These are phyloP conservation scores for Hoplostethus mediterraneus DNA, from an alignment of 2,797 vertebrate genomes.

Conservation along the genomic window DNA sequence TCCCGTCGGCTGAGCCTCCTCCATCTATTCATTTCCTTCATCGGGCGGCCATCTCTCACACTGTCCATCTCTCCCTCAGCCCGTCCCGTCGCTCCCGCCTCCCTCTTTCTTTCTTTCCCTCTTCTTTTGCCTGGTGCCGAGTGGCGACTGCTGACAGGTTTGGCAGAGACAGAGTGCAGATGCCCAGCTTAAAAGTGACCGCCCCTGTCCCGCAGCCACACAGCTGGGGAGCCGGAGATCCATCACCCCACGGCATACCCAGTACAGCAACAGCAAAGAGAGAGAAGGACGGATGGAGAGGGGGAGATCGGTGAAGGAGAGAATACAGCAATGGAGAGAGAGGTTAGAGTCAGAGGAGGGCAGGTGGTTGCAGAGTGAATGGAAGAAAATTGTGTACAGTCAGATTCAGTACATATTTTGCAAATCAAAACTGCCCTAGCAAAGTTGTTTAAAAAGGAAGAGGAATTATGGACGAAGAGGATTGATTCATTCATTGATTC, in stretches of 20 bases:
- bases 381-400: constrained; percentile 33
- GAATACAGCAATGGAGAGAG: neutral
- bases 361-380: constrained; percentile 40
- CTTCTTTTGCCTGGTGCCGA: constrained; percentile 70
- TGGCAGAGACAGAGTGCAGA: constrained; percentile 86
- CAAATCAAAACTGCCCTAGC: constrained; percentile 28
- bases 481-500: too few species aligned
- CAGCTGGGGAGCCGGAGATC: constrained; percentile 78
- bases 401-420: constrained; percentile 33
- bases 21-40: constrained; percentile 82
- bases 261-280: constrained; percentile 4
- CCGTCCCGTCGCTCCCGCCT: constrained; percentile 43
- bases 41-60: constrained; percentile 73
- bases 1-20: constrained; percentile 75
- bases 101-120: constrained; percentile 65
- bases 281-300: neutral
- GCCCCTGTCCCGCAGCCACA: constrained; percentile 81
- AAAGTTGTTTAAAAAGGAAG: neutral
- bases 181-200: constrained; percentile 83
- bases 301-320: constrained; percentile 9
- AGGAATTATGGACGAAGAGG: too few species aligned
- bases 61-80: constrained; percentile 71
- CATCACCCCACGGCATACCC: constrained; percentile 72
- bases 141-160: constrained; percentile 75
- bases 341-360: constrained; percentile 17